Evolutionary conservation across 2,888 invertebrate genomes (phyloP).

Genomic region (Lacanobia oleracea): DNA sequence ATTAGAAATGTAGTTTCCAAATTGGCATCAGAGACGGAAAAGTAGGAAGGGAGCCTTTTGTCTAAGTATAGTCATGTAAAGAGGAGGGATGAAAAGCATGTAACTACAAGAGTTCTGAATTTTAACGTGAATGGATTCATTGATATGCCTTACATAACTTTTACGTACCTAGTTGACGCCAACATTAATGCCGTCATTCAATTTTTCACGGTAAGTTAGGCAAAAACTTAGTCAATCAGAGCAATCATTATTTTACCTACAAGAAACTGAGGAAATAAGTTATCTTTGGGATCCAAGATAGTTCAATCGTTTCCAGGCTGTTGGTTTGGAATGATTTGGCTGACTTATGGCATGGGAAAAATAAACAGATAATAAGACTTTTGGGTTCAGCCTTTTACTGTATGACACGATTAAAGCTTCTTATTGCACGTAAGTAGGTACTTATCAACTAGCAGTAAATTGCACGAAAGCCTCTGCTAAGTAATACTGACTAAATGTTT

Average conservation of each 20-base stretch:
- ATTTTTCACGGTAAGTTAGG: too few relatives aligned
- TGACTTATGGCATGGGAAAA: background rate
- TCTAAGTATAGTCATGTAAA: too few relatives aligned
- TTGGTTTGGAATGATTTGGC: background rate
- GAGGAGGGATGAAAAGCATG: too few relatives aligned
- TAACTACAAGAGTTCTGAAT: too few relatives aligned
- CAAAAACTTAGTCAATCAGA: too few relatives aligned
- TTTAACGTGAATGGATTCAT: background rate
- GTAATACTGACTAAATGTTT: background rate
- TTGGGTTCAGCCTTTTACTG: background rate
- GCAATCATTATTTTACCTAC: too few relatives aligned
- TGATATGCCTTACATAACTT: background rate
- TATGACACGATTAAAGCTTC: background rate
- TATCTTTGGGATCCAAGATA: background rate
- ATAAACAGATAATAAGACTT: background rate
- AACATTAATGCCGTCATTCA: background rate
- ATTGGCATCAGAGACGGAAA: too few relatives aligned
- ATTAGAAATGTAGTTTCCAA: too few relatives aligned
- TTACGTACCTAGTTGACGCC: background rate
- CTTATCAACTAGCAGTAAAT: background rate
- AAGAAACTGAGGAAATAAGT: background rate
- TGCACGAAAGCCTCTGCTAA: background rate
- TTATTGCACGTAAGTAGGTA: background rate
- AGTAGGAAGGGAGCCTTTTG: too few relatives aligned
- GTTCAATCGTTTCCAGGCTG: background rate